These are phyloP conservation scores for Patella depressa DNA, from an alignment of 2,888 invertebrate genomes.

Conservation along the genomic window DNA sequence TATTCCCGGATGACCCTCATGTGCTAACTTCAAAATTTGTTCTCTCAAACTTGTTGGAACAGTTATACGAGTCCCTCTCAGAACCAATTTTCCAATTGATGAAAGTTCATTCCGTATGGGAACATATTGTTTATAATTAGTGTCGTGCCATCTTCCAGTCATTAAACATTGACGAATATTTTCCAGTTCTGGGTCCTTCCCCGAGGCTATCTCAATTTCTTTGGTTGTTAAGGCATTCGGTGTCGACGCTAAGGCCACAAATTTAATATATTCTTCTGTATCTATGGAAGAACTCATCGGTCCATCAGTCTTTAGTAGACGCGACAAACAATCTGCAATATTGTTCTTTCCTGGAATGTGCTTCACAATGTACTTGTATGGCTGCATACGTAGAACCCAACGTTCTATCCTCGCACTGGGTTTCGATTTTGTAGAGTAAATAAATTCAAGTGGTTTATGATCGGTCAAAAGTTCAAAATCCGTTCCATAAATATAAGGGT, in stretches of 20 bases:
- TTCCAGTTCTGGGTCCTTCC: conserved; percentile 5
- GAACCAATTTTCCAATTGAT: conserved; percentile 1
- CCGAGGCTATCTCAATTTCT: no score
- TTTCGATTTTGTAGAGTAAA: no score
- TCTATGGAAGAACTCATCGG: not conserved
- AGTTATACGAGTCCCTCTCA: not conserved
- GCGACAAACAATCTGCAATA: not conserved
- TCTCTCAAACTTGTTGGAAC: not conserved
- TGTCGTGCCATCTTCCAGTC: not conserved
- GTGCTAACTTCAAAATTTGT: conserved; percentile 8
- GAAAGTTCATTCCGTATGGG: not conserved
- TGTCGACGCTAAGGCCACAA: conserved; percentile 6
- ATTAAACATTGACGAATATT: not conserved
- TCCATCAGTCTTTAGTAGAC: not conserved
- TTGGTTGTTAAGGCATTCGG: conserved; percentile 17
- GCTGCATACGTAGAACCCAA: no score
- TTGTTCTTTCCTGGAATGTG: no score
- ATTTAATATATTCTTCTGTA: not conserved
- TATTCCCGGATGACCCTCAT: conserved; percentile 41
- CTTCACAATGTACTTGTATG: no score
- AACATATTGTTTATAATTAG: not conserved
- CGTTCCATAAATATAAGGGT: no score
- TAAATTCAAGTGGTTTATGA: no score
- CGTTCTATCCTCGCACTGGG: no score
- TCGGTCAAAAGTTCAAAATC: no score